Conservation (phyloP, 1,140 invertebrate genomes). For the Maniola jurtina region DNA sequence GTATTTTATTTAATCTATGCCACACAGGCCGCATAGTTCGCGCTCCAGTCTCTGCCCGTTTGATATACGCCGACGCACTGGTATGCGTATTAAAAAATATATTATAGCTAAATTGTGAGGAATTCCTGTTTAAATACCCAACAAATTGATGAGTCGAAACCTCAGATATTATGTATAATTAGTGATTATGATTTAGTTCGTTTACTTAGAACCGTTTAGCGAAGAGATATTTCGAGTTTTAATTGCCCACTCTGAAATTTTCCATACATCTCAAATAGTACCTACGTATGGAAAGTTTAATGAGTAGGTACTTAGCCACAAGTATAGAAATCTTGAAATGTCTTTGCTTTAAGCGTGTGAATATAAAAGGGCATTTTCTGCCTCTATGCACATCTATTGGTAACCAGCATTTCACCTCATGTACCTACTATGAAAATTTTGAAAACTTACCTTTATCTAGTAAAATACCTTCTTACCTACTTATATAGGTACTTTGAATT, state of each 20-base stretch:
- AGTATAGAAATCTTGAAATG: no score
- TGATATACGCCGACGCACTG: constrained; percentile 26
- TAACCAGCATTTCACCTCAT: no score
- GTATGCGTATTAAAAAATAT: constrained; percentile 24
- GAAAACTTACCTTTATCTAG: no score
- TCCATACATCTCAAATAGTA: no score
- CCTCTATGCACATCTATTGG: no score
- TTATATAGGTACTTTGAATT: no score
- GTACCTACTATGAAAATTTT: no score
- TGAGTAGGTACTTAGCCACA: no score
- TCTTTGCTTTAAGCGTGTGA: no score
- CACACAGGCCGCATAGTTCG: constrained; percentile 25
- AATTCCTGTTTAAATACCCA: constrained; percentile 12
- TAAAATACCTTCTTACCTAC: no score
- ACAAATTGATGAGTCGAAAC: constrained; percentile 11
- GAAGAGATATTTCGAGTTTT: not conserved
- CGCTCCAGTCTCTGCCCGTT: constrained; percentile 11
- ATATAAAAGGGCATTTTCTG: no score
- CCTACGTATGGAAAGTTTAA: no score
- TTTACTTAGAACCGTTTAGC: not conserved
- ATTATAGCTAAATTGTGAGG: constrained; percentile 16
- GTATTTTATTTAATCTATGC: constrained; percentile 19
- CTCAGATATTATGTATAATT: constrained; percentile 9
- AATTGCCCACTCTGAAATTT: not conserved
- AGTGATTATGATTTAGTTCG: constrained; percentile 9